A percentile compares a stretch with the other conserved stretches of the same genome.
Conservation (phyloP, 1,140 invertebrate species). For the Habropoda laboriosa region DNA sequence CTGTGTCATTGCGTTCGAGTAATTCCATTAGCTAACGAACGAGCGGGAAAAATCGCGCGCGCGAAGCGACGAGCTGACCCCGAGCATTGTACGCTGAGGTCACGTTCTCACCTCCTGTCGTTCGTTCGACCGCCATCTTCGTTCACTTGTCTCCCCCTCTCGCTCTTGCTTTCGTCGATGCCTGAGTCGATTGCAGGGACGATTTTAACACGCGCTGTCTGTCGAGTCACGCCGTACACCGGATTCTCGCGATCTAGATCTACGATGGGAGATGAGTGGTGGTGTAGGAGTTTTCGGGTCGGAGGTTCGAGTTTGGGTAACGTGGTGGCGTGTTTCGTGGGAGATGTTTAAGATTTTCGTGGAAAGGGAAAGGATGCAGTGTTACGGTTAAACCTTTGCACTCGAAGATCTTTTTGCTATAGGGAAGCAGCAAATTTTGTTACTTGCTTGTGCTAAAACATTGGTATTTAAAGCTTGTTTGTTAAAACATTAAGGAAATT, state of each 20-base stretch:
- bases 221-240: constrained; percentile 41
- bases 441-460: no score
- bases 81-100: constrained; percentile 37
- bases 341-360: no score
- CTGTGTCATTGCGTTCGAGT: constrained; percentile 81
- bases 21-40: constrained; percentile 80
- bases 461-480: no score
- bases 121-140: constrained; percentile 1
- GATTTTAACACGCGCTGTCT: constrained; percentile 56
- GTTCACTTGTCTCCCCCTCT: neutral
- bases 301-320: no score
- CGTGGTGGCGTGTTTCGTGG: no score
- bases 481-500: no score
- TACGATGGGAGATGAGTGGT: neutral
- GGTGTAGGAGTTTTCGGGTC: neutral
- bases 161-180: constrained; percentile 13
- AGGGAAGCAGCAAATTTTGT: no score
- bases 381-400: no score
- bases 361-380: no score
- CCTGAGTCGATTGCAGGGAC: constrained; percentile 47
- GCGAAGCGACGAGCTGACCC: constrained; percentile 7
- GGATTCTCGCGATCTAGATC: constrained; percentile 35
- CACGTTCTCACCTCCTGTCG: constrained; percentile 57
- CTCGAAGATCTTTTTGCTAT: no score
- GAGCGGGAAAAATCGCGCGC: constrained; percentile 44